Evolutionary conservation across 2,888 invertebrate genomes (phyloP), one percentile per base, ranked within the genome.

Genomic region (Monochamus alternatus): DNA sequence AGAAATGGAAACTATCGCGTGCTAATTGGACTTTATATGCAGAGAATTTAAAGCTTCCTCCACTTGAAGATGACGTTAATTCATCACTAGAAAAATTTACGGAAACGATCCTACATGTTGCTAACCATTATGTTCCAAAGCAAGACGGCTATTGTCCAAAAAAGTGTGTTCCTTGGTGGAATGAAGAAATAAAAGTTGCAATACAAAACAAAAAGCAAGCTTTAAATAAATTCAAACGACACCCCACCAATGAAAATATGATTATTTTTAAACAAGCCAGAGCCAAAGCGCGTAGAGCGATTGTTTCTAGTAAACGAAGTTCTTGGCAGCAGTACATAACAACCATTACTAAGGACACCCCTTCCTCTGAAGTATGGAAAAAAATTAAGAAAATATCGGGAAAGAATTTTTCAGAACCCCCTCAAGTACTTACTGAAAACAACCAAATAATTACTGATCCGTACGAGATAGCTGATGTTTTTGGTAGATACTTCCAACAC

Each of bases 101-200:
- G 31, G 38, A 32, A 32, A 32, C n/a, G 10, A 63, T 62, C 9
- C 8, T 62, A 62, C 1, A 22, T 31, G 30, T 2, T 10, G 62
- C 62, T 22, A 31, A 62, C n/a, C 22, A 22, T 22, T 22, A 22
- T 22, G 22, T 22, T 22, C 22, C 22, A 22, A 22, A 22, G 22
- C 22, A 22, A 22, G 22, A 22, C 10, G 38, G 30, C 1, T 63
- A 31, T 9, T 4, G 38, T 12, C 12, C 62, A 10, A 63, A 10
- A 63, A 63, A 38, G 8, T 12, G 12, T 3, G 38, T 63, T 32
- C 62, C 62, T 4, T 63, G 62, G 62, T 38, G 38, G 62, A 63
- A 63, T 32, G 2, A 63, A 12, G 62, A 63, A 38, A 38, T 63
- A 10, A 8, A n/a, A 63, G 31, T 3, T 31, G 62, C 62, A 32